Percentiles rank a stretch among this genome's conserved stretches.
phyloP scores from a whole-genome alignment of 2,888 invertebrate genomes.

The Drosophila testacea region DNA sequence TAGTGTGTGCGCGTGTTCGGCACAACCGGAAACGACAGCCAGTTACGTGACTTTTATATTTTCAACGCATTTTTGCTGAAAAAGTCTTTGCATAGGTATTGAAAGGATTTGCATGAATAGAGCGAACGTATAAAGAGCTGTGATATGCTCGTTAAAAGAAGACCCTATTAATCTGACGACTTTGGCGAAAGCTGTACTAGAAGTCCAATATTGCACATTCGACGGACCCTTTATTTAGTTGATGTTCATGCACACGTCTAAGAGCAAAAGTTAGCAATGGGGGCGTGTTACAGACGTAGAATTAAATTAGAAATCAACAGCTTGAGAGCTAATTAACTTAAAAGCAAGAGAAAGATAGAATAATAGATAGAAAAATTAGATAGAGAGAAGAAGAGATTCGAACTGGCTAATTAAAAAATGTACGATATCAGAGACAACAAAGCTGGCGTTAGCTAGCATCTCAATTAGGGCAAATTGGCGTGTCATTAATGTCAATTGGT shows the following conservation, averaged over 20 bases:
- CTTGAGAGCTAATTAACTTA: constrained; percentile 21
- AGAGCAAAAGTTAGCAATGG: constrained; percentile 17
- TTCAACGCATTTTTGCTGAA: constrained; percentile 66
- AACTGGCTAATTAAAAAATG: constrained; percentile 68
- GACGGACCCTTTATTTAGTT: constrained; percentile 6
- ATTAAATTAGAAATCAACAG: constrained; percentile 20
- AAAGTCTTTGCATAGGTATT: constrained; percentile 48
- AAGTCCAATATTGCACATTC: constrained; percentile 62
- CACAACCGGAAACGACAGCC: constrained; percentile 69
- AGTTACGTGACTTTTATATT: constrained; percentile 80
- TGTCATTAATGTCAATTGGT: constrained; percentile 79
- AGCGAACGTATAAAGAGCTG: constrained; percentile 26
- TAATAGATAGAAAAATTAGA: not conserved
- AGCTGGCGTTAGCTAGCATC: constrained; percentile 50
- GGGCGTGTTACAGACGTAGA: not conserved
- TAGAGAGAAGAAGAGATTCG: constrained; percentile 8
- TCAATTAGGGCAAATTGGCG: constrained; percentile 74
- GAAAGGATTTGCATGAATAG: constrained; percentile 64
- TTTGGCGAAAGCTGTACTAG: constrained; percentile 33
- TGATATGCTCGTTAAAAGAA: constrained; percentile 61
- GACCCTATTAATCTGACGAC: constrained; percentile 26
- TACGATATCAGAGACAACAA: constrained; percentile 33
- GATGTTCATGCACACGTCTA: constrained; percentile 29
- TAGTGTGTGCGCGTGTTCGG: constrained; percentile 52
- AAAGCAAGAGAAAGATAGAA: not conserved